Conservation (phyloP, 2,113 vertebrate species). For the Barnardius zonarius region DNA sequence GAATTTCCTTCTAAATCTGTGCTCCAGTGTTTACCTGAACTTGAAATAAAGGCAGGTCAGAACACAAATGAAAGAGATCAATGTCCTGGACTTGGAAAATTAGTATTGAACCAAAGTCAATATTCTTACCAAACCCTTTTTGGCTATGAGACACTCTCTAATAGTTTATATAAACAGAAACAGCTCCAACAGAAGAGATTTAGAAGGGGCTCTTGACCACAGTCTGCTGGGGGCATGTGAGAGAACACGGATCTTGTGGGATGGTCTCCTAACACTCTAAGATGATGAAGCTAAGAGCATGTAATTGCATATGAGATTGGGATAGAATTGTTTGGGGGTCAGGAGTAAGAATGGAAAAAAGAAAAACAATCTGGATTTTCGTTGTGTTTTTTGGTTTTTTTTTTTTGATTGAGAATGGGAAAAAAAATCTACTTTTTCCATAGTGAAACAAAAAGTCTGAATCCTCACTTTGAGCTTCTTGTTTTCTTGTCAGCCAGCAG, state of each 20-base stretch:
- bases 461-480: not conserved
- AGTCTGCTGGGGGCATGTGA: not conserved
- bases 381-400: no score
- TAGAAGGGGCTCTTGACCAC: not conserved
- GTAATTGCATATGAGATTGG: not conserved
- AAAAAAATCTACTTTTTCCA: fast-evolving
- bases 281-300: not conserved
- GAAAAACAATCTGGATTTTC: not conserved
- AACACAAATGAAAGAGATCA: not conserved
- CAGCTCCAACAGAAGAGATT: not conserved
- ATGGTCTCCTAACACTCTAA: not conserved
- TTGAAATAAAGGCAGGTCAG: not conserved
- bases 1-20: not conserved
- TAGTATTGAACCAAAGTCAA: not conserved
- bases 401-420: not conserved
- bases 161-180: not conserved
- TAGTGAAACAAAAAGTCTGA: not conserved
- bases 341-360: not conserved
- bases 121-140: not conserved
- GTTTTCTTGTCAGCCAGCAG: not conserved
- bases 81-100: not conserved
- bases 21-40: not conserved
- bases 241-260: not conserved
- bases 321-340: not conserved
- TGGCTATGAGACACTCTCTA: not conserved